phyloP scores from a whole-genome alignment of 1,140 invertebrate genomes.

The Brachionus asplanchnoidis region DNA sequence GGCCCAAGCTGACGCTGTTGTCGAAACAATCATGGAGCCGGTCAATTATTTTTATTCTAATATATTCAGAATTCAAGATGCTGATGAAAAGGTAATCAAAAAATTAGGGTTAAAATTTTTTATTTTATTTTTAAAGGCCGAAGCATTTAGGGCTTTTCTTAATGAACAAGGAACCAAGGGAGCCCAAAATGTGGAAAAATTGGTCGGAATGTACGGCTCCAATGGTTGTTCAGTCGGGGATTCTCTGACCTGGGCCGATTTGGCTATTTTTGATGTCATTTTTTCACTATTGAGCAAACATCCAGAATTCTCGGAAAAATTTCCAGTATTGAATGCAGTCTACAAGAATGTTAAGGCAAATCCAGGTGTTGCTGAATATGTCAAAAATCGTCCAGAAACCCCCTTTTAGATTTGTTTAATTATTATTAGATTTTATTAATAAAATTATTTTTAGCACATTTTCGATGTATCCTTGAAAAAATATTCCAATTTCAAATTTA shows the following conservation, averaged over 20 bases:
- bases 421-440: conserved; percentile 17
- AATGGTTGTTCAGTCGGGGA: conserved; percentile 30
- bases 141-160: background rate
- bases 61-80: conserved; percentile 11
- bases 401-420: background rate
- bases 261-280: conserved; percentile 2
- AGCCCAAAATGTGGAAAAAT: conserved; percentile 29
- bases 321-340: background rate
- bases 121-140: background rate
- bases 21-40: conserved; percentile 11
- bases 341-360: background rate
- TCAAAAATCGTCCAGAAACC: conserved; percentile 4
- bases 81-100: background rate
- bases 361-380: background rate
- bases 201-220: conserved; percentile 13
- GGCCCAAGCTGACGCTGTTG: conserved; percentile 28
- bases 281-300: background rate
- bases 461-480: conserved; percentile 30
- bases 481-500: background rate
- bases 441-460: background rate
- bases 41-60: background rate
- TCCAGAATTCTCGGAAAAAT: background rate
- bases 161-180: background rate
- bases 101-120: background rate
- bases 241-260: conserved; percentile 30